Conservation (phyloP, 2,888 invertebrate genomes). For the Aspidiotus destructor region DNA sequence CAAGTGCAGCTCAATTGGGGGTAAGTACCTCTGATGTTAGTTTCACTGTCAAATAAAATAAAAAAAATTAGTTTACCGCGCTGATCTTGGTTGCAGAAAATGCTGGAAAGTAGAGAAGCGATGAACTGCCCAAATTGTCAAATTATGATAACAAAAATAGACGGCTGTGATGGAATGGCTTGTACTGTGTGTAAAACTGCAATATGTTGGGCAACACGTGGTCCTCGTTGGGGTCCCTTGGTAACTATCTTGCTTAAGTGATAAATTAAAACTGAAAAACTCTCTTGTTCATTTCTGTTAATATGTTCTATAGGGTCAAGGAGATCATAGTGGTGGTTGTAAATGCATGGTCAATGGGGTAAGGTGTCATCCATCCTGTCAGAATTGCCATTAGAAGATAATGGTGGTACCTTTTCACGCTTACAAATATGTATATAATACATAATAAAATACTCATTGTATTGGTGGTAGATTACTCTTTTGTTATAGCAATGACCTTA, state of each 20-base stretch:
- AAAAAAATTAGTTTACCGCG: no score
- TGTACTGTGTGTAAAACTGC: conserved; percentile 89
- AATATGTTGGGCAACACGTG: conserved; percentile 87
- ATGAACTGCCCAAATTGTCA: conserved; percentile 78
- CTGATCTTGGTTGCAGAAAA: conserved; percentile 12
- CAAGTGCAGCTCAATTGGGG: no score
- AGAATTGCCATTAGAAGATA: conserved; percentile 63
- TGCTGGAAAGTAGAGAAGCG: conserved; percentile 58
- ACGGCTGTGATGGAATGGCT: conserved; percentile 87
- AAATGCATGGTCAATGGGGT: conserved; percentile 67
- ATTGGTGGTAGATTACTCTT: no score
- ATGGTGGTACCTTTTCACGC: no score
- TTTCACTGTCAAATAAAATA: no score
- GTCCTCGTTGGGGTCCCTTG: conserved; percentile 53
- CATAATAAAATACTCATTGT: no score
- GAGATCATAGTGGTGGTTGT: conserved; percentile 73
- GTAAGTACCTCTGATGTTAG: no score
- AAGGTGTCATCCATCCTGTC: conserved; percentile 75
- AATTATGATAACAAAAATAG: conserved; percentile 77
- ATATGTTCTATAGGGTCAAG: conserved; percentile 54
- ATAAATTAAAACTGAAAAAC: no score
- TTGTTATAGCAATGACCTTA: no score
- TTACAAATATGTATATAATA: no score
- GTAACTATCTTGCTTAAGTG: conserved; percentile 42
- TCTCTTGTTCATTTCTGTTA: no score